Percentiles rank a stretch among this genome's conserved stretches.
phyloP scores from a whole-genome alignment of 2,113 vertebrate genomes.

The Panthera uncia region DNA sequence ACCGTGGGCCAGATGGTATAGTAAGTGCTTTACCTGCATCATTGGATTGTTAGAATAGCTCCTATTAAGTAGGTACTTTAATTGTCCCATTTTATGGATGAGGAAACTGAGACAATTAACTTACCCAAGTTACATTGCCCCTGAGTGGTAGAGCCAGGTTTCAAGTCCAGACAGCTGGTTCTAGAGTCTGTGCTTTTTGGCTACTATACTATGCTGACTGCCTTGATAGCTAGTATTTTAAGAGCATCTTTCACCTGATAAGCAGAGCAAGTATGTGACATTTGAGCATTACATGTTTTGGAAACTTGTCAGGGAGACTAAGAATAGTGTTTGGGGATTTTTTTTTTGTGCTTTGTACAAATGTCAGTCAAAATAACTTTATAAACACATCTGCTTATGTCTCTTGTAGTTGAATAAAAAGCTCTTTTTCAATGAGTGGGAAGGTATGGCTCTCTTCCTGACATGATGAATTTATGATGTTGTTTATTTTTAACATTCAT shows the following conservation, averaged over 20 bases:
- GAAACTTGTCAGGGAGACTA: conserved; percentile 54
- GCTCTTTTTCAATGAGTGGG: conserved; percentile 43
- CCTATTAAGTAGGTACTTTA: not conserved
- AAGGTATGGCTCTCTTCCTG: not conserved
- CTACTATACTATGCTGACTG: fast-evolving
- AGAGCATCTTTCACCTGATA: not conserved
- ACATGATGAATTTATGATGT: not conserved
- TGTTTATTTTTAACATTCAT: conserved; percentile 28
- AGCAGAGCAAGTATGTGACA: not conserved
- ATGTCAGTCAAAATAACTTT: conserved; percentile 61
- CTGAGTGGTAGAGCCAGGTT: not conserved
- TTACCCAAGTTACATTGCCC: not conserved
- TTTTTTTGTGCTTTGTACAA: conserved; percentile 26
- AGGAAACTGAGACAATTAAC: not conserved
- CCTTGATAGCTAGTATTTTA: not conserved
- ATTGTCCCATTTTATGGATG: not conserved
- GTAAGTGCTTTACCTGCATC: not conserved
- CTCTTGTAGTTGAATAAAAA: conserved; percentile 40
- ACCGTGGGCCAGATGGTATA: too few relatives aligned
- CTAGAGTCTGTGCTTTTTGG: not conserved
- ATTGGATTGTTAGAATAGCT: not conserved
- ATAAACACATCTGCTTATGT: conserved; percentile 60
- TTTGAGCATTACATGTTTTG: conserved; percentile 35
- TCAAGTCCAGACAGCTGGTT: not conserved
- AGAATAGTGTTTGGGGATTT: conserved; percentile 43